Base-by-base conservation (phyloP, 92 coral and sea anemone genomes). In the Umimayanthus kanabou region DNA sequence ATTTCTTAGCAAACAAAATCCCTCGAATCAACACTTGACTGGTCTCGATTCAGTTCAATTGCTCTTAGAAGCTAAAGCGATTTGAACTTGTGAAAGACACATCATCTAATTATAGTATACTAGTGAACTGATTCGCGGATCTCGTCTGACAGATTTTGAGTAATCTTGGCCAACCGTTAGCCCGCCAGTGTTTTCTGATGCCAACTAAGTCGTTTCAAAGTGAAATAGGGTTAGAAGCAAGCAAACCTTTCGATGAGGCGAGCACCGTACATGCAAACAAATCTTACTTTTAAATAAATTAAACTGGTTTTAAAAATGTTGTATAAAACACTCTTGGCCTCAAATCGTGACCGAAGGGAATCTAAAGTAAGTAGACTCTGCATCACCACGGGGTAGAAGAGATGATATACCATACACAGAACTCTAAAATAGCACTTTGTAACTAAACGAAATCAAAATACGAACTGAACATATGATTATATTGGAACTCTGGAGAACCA, bases 1-100 rank as follows among this genome's bases (percentile, higher is more conserved):
- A 75, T 39, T 43, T 43, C n/a, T 23, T 39, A 33, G 28, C 79
- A 75, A 75, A 75, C 79, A 39, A 39, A 75, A 75, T 75, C 45
- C 79, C 79, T 75, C 28, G 79, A 75, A 43, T 39, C 3, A 75
- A 37, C 7, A 61, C n/a, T 18, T 61, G 69, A 23, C 69, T 61
- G 69, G 39, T 37, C 49, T 39, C 45, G 9, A 74, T 11, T 74
- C 45, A 33, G 37, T 74, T 43, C 45, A 37, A 33, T 74, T 39
- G 11, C 79, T 75, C 28, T 37, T 20, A 5, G 47, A 37, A 39
- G 14, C 79, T 9, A 75, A n/a, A 75, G 23, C 45, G 79, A 39
- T 33, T 39, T 9, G 25, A 50, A 75, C 50, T 73, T 15, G 45
- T 30, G 14, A 20, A 13, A 33, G 77, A 73, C 22, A 73, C 37